phyloP scores from a whole-genome alignment of 2,113 vertebrate species.

The Girardinichthys multiradiatus region DNA sequence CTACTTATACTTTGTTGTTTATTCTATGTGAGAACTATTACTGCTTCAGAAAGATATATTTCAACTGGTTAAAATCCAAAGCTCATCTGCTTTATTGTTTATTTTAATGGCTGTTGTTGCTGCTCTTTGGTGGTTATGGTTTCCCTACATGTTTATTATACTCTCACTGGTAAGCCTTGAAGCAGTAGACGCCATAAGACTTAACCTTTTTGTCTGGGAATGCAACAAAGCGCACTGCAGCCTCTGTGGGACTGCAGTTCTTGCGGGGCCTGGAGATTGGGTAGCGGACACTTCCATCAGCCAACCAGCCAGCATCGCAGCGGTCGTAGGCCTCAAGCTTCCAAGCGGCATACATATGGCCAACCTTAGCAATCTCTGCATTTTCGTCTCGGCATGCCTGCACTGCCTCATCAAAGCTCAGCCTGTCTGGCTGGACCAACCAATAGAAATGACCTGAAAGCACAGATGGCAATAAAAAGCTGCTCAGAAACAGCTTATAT shows the following conservation, averaged over 20 bases:
- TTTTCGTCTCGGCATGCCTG: constrained; percentile 87
- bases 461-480: neutral
- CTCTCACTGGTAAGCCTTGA: constrained; percentile 81
- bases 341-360: constrained; percentile 94
- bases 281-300: constrained; percentile 95
- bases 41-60: constrained; percentile 90
- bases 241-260: constrained; percentile 94
- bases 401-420: constrained; percentile 88
- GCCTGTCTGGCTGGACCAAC: constrained; percentile 87
- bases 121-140: constrained; percentile 77
- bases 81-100: constrained; percentile 67
- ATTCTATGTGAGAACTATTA: constrained; percentile 83
- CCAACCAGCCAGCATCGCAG: constrained; percentile 95
- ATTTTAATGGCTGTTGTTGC: constrained; percentile 46
- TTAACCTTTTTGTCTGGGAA: constrained; percentile 92
- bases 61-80: constrained; percentile 80
- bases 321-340: constrained; percentile 91
- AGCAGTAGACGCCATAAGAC: constrained; percentile 96
- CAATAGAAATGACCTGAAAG: constrained; percentile 89
- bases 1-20: constrained; percentile 43
- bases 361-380: constrained; percentile 92
- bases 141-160: constrained; percentile 4
- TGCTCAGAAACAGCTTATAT: neutral
- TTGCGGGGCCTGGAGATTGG: constrained; percentile 91
- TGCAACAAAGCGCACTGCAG: constrained; percentile 89